Evolutionary conservation across 2,113 vertebrate species (phyloP).

Genomic region (Neotragus moschatus): DNA sequence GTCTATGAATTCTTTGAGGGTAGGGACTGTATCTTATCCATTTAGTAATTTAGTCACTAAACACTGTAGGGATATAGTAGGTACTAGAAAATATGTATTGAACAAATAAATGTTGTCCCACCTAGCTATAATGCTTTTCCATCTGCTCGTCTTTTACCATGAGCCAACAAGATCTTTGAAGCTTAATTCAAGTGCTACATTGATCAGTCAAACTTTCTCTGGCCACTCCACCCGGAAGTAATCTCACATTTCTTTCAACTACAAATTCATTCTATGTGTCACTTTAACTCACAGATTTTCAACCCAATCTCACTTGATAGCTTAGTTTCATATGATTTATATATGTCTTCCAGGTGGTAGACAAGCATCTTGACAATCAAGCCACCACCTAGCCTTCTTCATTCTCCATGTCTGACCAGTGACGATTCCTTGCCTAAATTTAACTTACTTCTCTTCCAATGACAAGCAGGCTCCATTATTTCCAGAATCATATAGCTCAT

Average conservation of each 20-base stretch:
- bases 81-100: background rate
- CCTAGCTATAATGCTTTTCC: background rate
- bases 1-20: background rate
- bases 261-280: background rate
- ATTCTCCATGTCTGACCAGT: background rate
- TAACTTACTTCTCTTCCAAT: background rate
- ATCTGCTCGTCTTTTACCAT: background rate
- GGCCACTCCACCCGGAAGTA: background rate
- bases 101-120: background rate
- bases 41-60: background rate
- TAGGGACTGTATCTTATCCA: background rate
- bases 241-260: background rate
- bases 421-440: background rate
- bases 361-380: background rate
- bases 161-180: background rate
- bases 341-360: background rate
- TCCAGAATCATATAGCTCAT: background rate
- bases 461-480: rapidly evolving
- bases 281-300: background rate
- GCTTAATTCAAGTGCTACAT: background rate
- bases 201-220: background rate
- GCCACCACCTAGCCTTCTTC: background rate
- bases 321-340: background rate
- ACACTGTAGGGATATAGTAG: background rate
- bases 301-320: background rate